Evolutionary conservation across 1,140 invertebrate genomes (phyloP).

Genomic region (Drosophila miranda): DNA sequence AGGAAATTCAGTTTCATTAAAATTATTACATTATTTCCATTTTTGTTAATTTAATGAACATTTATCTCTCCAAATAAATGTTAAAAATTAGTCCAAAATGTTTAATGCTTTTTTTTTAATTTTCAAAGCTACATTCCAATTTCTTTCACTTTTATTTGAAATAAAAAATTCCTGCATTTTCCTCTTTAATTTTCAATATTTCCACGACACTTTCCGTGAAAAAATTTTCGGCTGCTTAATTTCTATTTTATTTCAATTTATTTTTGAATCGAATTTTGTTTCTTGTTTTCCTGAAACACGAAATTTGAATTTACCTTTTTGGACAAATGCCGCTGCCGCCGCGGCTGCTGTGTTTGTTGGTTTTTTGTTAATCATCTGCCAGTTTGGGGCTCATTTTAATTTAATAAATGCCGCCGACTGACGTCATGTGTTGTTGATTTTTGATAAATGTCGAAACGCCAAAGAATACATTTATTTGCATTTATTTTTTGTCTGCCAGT

Average conservation of each 20-base stretch:
- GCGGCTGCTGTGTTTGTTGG: slow-evolving; percentile 14
- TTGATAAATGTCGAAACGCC: slow-evolving; percentile 60
- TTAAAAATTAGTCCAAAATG: no score
- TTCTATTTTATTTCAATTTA: slow-evolving; percentile 10
- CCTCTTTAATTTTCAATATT: slow-evolving; percentile 23
- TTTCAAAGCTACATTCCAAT: no score
- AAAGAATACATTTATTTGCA: slow-evolving; percentile 39
- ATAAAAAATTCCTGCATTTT: slow-evolving; percentile 1
- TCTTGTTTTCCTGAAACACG: slow-evolving; percentile 11
- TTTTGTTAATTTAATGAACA: background rate
- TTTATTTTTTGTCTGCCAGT: background rate
- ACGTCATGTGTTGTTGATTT: slow-evolving; percentile 72
- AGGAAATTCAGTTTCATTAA: no score
- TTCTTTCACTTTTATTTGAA: background rate
- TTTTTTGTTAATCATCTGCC: slow-evolving; percentile 48
- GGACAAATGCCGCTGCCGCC: slow-evolving; percentile 21
- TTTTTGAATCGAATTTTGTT: slow-evolving; percentile 20
- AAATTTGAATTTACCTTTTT: slow-evolving; percentile 41
- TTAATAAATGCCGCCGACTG: slow-evolving; percentile 59
- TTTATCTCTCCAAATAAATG: no score
- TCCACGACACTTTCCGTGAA: slow-evolving; percentile 13
- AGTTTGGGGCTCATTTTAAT: slow-evolving; percentile 50
- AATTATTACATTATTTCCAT: background rate
- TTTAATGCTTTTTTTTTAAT: no score
- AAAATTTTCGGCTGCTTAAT: slow-evolving; percentile 27